Conservation (phyloP, 2,888 invertebrate species). For the Drosophila acutilabella region DNA sequence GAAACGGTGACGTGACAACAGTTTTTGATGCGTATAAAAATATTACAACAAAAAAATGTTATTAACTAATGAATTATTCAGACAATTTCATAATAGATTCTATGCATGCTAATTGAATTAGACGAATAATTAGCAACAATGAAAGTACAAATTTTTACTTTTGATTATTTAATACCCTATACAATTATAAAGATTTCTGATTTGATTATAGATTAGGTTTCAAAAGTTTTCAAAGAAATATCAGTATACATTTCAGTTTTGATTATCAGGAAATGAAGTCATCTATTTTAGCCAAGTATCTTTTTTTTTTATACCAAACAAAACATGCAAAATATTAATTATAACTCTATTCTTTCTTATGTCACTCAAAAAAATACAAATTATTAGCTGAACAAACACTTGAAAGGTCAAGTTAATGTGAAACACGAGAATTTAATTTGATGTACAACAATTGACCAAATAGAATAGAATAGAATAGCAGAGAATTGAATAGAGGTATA, state of each 20-base stretch:
- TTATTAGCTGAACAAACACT: slow-evolving; percentile 9
- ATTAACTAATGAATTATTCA: slow-evolving; percentile 16
- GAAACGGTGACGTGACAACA: slow-evolving; percentile 58
- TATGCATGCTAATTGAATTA: slow-evolving; percentile 39
- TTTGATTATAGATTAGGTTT: neutral
- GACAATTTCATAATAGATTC: slow-evolving; percentile 21
- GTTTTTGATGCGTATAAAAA: slow-evolving; percentile 23
- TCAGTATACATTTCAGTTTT: neutral
- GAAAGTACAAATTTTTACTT: neutral
- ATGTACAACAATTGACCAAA: neutral
- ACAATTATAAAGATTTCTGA: neutral
- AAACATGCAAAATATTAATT: slow-evolving; percentile 61
- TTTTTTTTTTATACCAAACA: neutral
- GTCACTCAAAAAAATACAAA: slow-evolving; percentile 10
- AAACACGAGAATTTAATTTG: slow-evolving; percentile 22
- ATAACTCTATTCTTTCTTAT: slow-evolving; percentile 18
- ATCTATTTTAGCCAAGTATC: slow-evolving; percentile 2
- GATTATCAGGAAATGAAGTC: slow-evolving; percentile 15
- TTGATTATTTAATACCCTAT: slow-evolving; percentile 25
- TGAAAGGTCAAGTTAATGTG: slow-evolving; percentile 39
- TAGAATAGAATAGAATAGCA: neutral
- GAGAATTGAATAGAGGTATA: neutral
- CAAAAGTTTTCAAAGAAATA: neutral
- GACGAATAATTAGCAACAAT: slow-evolving; percentile 47
- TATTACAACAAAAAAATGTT: slow-evolving; percentile 9